A percentile compares a stretch with the other conserved stretches of the same genome.
phyloP scores from a whole-genome alignment of 2,797 vertebrate species.

The Melanotaenia pygmaea region DNA sequence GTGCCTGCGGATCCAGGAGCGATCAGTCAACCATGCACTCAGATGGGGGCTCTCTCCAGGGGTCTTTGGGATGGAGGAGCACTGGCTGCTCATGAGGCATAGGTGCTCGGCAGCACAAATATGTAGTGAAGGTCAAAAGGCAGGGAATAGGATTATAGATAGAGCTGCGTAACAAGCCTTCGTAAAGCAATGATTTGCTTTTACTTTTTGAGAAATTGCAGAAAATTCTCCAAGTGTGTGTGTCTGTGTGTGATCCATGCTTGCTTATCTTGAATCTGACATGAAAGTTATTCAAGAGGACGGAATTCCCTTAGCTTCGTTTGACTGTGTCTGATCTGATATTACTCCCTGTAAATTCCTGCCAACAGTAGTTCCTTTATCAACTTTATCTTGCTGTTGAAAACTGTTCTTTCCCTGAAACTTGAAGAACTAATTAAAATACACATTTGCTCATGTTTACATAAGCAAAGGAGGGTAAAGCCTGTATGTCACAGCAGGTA shows the following conservation, averaged over 20 bases:
- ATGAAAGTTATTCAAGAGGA: slow-evolving; percentile 39
- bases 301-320: slow-evolving; percentile 40
- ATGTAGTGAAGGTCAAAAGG: slow-evolving; percentile 22
- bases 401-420: slow-evolving; percentile 13
- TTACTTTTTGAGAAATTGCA: slow-evolving; percentile 37
- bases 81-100: slow-evolving; percentile 21
- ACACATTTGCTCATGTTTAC: slow-evolving; percentile 24
- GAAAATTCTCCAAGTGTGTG: slow-evolving; percentile 22
- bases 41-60: slow-evolving; percentile 42
- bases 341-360: slow-evolving; percentile 26
- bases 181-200: slow-evolving; percentile 28
- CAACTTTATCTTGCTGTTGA: slow-evolving; percentile 14
- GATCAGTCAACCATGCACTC: slow-evolving; percentile 58
- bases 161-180: slow-evolving; percentile 22
- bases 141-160: slow-evolving; percentile 17
- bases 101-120: slow-evolving; percentile 21
- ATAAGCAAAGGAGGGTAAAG: slow-evolving; percentile 7
- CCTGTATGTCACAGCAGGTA: slow-evolving; percentile 16
- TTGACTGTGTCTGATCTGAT: slow-evolving; percentile 25
- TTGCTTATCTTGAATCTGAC: slow-evolving; percentile 36
- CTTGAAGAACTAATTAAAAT: slow-evolving; percentile 29
- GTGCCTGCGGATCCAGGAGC: slow-evolving; percentile 48
- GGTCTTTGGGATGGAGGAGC: slow-evolving; percentile 43
- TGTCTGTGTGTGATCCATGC: slow-evolving; percentile 19
- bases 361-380: slow-evolving; percentile 33